A percentile compares a stretch with the other conserved stretches of the same genome.
Conservation (phyloP, 92 coral and sea anemone genomes). For the Heliopora coerulea region DNA sequence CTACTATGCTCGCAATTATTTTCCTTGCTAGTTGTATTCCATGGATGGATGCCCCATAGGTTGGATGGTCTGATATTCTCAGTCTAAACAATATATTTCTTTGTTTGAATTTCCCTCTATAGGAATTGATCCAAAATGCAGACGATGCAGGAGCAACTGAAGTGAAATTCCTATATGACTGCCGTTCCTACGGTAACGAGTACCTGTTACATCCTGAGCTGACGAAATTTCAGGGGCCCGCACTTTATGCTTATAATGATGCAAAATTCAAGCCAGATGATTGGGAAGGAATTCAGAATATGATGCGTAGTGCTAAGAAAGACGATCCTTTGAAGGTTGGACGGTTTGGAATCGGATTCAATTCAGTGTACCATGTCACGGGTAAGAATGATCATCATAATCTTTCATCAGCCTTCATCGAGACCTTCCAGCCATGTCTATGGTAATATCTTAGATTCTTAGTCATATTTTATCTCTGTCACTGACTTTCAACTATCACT, state of each 20-base stretch:
- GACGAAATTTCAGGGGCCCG: conserved; percentile 78
- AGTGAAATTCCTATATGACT: conserved; percentile 66
- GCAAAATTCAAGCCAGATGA: conserved; percentile 67
- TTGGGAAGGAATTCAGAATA: conserved; percentile 71
- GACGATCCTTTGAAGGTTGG: conserved; percentile 86
- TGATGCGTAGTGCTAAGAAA: conserved; percentile 71
- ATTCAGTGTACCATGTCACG: conserved; percentile 77
- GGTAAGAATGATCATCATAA: conserved; percentile 38
- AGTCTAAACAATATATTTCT: too few relatives aligned
- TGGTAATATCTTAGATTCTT: too few relatives aligned
- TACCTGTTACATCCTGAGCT: conserved; percentile 53
- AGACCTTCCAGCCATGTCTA: too few relatives aligned
- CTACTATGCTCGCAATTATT: too few relatives aligned
- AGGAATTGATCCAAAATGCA: conserved; percentile 89
- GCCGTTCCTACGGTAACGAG: conserved; percentile 48
- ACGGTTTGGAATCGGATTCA: conserved; percentile 88
- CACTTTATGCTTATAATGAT: conserved; percentile 69
- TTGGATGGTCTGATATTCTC: too few relatives aligned
- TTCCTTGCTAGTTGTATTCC: too few relatives aligned
- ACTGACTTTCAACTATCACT: too few relatives aligned
- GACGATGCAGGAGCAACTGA: conserved; percentile 76
- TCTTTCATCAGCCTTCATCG: too few relatives aligned
- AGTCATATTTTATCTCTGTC: too few relatives aligned
- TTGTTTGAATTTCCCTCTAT: neutral
- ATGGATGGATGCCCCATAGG: too few relatives aligned